Base-by-base conservation (phyloP, 30 jellyfish, hydroid and myxozoan species). In the Pelagia noctiluca region DNA sequence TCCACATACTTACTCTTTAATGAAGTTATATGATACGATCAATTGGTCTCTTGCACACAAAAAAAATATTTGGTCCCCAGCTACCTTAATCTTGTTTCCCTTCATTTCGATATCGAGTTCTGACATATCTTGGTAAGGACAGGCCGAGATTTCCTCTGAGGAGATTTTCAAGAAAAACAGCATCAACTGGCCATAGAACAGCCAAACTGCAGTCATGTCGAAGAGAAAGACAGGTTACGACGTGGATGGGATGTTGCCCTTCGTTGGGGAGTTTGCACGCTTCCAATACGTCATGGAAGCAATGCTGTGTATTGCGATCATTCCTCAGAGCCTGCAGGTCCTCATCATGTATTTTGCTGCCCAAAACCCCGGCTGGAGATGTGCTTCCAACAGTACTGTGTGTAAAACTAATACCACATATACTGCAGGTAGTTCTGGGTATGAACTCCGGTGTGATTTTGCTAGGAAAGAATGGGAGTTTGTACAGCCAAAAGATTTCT, bases 301-400 rank as follows among this genome's bases (percentile, higher is more conserved):
- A 8, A 11, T 89, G 61, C 72, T 87, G 2, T 82, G 94, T 42
- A 70, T 82, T 47, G 38, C 89, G 33, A 61, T 81, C 16, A 35
- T 89, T 29, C 97, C 97, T 34, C 88, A 60, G 30, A 49, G 89
- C 21, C 36, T 89, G 71, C 94, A 80, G 60, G 71, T 50, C 10
- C 91, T 87, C 63, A 87, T 87, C 71, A 87, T 87, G 96, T 89
- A 89, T 53, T 89, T 89, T 60, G 92, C 94, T 22, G 97, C 94
- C 3, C 74, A 47, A 33, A 75, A 75, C 48, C 90, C 97, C 7
- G 82, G 90, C 0, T 89, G 97, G 97, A 75, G 76, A 62, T 89
- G 97, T 66, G 94, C 63, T 1, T 60, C 72, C 57, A 89, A 89
- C 87, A 89, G 97, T 75, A 61, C 94, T 10, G 62, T 52, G 13